A percentile compares a stretch with the other conserved stretches of the same genome.
These are phyloP conservation scores for Lacerta bilineata DNA, from an alignment of 2,797 vertebrate genomes.

Conservation along the genomic window DNA sequence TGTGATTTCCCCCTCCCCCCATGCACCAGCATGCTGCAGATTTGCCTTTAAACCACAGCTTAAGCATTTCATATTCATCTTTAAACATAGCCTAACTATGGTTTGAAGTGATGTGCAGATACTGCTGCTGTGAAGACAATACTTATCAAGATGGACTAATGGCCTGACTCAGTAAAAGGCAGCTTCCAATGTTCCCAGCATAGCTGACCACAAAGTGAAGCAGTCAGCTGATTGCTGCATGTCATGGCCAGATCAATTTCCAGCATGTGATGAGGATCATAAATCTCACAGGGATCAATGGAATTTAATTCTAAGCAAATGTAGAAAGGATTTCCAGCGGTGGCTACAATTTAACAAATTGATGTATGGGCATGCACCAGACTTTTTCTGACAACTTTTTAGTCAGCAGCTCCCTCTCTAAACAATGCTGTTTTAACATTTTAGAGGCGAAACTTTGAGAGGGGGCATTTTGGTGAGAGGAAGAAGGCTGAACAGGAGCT, in stretches of 20 bases:
- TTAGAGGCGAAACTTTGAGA: not conserved
- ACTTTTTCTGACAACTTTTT: constrained; percentile 4
- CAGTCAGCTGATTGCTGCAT: constrained; percentile 3
- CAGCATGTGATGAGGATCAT: constrained; percentile 39
- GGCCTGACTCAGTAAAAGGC: not conserved
- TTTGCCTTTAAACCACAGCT: too few relatives aligned
- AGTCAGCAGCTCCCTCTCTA: not conserved
- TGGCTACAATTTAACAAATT: constrained; percentile 5
- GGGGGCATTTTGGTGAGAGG: not conserved
- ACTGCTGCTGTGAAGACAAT: not conserved
- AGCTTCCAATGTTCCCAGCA: not conserved
- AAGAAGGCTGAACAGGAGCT: not conserved
- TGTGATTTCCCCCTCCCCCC: too few relatives aligned
- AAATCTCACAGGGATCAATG: constrained; percentile 36
- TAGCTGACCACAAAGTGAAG: constrained; percentile 16
- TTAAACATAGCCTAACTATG: too few relatives aligned
- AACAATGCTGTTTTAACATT: constrained; percentile 25
- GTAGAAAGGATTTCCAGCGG: constrained; percentile 16
- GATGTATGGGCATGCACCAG: constrained; percentile 1
- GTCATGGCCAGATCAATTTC: constrained; percentile 35
- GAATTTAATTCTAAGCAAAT: constrained; percentile 44
- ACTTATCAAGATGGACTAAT: not conserved
- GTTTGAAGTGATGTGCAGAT: too few relatives aligned
- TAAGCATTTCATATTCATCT: too few relatives aligned
- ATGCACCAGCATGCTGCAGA: too few relatives aligned